Conservation (phyloP, 1,140 invertebrate genomes). For the Mya arenaria region DNA sequence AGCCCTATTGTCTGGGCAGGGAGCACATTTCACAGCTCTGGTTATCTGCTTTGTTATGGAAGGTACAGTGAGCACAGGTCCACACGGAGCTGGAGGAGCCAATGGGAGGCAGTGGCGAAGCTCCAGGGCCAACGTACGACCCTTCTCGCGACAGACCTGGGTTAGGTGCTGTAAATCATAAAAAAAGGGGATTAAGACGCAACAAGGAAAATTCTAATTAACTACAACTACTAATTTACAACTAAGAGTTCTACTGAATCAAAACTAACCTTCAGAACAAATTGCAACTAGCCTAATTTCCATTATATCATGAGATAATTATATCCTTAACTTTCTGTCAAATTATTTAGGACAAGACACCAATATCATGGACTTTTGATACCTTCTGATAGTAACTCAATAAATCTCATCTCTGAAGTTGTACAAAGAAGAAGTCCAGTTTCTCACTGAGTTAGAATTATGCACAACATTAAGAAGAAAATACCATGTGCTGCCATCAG, state of each 20-base stretch:
- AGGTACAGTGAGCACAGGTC: constrained; percentile 97
- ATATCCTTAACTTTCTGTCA: too few species aligned
- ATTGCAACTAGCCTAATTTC: too few species aligned
- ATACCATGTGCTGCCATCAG: constrained; percentile 87
- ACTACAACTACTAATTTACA: too few species aligned
- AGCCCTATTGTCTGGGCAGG: constrained; percentile 86
- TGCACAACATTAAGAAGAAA: too few species aligned
- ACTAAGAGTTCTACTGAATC: too few species aligned
- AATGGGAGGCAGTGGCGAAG: constrained; percentile 73
- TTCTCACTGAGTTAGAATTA: neutral
- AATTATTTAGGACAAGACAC: too few species aligned
- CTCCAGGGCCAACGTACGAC: constrained; percentile 73
- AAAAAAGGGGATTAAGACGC: too few species aligned
- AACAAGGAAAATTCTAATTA: too few species aligned
- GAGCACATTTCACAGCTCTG: constrained; percentile 95
- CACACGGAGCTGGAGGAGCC: constrained; percentile 83
- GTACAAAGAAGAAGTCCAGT: neutral
- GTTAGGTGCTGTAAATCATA: constrained; percentile 67
- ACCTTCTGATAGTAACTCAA: neutral
- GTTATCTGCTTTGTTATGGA: constrained; percentile 89
- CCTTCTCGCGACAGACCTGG: constrained; percentile 56
- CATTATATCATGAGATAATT: too few species aligned
- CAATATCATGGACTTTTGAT: too few species aligned
- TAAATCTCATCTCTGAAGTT: neutral
- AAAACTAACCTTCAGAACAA: too few species aligned